phyloP scores from a whole-genome alignment of 2,797 vertebrate species.

The Podarcis lilfordi region DNA sequence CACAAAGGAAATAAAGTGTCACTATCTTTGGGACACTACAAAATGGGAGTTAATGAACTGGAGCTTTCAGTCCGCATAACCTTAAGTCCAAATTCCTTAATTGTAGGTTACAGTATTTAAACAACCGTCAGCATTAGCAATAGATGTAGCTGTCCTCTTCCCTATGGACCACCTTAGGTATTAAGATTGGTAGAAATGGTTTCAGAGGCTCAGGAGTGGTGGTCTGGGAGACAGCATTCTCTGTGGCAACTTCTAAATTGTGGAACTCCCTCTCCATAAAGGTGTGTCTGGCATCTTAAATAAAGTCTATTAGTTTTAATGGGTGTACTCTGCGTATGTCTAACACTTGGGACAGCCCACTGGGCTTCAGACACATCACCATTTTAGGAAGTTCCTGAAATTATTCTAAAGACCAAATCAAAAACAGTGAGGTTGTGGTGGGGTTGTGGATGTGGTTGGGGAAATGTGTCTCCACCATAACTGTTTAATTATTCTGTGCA shows the following conservation, averaged over 20 bases:
- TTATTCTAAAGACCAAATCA: neutral
- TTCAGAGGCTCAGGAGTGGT: too few species aligned
- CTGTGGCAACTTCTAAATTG: too few species aligned
- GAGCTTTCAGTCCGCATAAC: conserved; percentile 47
- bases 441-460: neutral
- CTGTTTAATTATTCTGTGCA: neutral
- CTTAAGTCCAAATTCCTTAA: conserved; percentile 44
- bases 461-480: neutral
- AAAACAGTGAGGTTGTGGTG: neutral
- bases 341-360: too few species aligned
- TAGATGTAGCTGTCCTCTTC: neutral
- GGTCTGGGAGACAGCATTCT: too few species aligned
- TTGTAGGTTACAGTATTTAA: conserved; percentile 53
- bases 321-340: too few species aligned
- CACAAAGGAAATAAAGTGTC: conserved; percentile 34
- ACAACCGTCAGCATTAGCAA: neutral
- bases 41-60: conserved; percentile 8
- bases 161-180: too few species aligned
- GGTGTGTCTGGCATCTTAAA: too few species aligned
- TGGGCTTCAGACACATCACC: neutral
- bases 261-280: too few species aligned
- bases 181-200: too few species aligned
- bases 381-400: neutral
- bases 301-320: too few species aligned
- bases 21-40: conserved; percentile 33